A percentile compares a stretch with the other conserved stretches of the same genome.
phyloP scores from a whole-genome alignment of 2,888 invertebrate genomes.

The Aromia moschata region DNA sequence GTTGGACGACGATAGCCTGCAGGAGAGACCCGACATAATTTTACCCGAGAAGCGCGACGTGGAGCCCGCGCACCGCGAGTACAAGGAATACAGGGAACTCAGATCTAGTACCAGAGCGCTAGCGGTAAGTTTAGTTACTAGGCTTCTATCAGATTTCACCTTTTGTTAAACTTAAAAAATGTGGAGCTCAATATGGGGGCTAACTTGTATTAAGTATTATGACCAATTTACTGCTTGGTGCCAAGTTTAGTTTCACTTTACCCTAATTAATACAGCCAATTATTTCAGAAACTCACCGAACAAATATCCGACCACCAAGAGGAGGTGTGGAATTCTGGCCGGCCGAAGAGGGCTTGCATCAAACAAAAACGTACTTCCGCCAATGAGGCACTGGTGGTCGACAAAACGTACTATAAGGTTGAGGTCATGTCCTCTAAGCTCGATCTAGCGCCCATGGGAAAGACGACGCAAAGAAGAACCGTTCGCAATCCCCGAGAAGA shows the following conservation, averaged over 20 bases:
- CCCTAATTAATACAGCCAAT: no score
- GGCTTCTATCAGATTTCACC: no score
- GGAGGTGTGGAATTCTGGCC: conserved; percentile 58
- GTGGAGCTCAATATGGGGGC: no score
- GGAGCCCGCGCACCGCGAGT: conserved; percentile 33
- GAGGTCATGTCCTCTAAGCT: conserved; percentile 76
- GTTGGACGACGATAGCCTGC: conserved; percentile 57
- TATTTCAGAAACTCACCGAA: conserved; percentile 48
- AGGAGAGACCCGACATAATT: conserved; percentile 52
- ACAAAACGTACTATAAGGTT: conserved; percentile 74
- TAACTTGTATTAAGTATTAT: no score
- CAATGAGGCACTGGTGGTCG: conserved; percentile 67
- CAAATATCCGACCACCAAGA: conserved; percentile 37
- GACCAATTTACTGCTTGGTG: no score
- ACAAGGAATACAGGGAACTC: conserved; percentile 53
- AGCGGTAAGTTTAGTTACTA: conserved; percentile 56
- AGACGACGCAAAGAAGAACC: conserved; percentile 33
- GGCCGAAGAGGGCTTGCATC: conserved; percentile 57
- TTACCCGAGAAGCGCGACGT: conserved; percentile 27
- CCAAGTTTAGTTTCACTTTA: no score
- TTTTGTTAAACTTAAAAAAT: no score
- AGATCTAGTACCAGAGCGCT: conserved; percentile 54
- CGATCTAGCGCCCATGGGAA: conserved; percentile 64
- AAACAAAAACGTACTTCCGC: conserved; percentile 59
- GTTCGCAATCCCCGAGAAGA: conserved; percentile 38